These are phyloP conservation scores for Drosophila kurseongensis DNA, from an alignment of 1,140 invertebrate species.

Conservation along the genomic window DNA sequence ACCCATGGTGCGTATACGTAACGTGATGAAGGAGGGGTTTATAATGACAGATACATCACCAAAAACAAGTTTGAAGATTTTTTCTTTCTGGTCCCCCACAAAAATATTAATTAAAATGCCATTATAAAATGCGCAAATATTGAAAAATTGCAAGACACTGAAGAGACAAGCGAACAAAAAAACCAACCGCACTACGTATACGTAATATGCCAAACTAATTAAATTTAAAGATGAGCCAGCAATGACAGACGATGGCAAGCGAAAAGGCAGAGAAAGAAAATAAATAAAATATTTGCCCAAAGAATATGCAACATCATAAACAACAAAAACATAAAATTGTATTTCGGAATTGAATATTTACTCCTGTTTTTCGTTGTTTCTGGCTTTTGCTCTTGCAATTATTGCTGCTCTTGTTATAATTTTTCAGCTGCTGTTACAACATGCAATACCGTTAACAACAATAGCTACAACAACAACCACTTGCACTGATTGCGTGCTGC, in stretches of 20 bases:
- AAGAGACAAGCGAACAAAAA: slow-evolving; percentile 10
- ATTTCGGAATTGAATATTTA: slow-evolving; percentile 48
- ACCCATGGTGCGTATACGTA: slow-evolving; percentile 59
- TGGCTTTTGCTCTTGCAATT: slow-evolving; percentile 40
- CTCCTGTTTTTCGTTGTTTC: slow-evolving; percentile 33
- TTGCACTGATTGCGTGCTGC: slow-evolving; percentile 70
- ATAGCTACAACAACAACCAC: slow-evolving; percentile 18
- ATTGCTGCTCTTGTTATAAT: slow-evolving; percentile 69
- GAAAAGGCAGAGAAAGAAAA: slow-evolving; percentile 9
- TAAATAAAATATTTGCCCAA: slow-evolving; percentile 11
- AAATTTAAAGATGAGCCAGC: slow-evolving; percentile 40
- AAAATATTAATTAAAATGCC: slow-evolving; percentile 47
- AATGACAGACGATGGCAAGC: slow-evolving; percentile 32
- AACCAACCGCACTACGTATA: slow-evolving; percentile 38
- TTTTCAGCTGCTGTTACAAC: slow-evolving; percentile 75
- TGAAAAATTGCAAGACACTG: slow-evolving; percentile 51
- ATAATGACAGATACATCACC: neutral
- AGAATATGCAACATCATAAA: slow-evolving; percentile 35
- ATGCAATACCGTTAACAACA: slow-evolving; percentile 37
- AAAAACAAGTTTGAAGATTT: slow-evolving; percentile 28
- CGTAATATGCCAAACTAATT: slow-evolving; percentile 45
- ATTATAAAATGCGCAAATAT: slow-evolving; percentile 58
- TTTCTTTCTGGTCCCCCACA: neutral
- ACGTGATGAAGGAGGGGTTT: slow-evolving; percentile 9
- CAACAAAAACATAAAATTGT: slow-evolving; percentile 3